Conservation (phyloP, 2,888 invertebrate species). For the Ormyrus thymus region DNA sequence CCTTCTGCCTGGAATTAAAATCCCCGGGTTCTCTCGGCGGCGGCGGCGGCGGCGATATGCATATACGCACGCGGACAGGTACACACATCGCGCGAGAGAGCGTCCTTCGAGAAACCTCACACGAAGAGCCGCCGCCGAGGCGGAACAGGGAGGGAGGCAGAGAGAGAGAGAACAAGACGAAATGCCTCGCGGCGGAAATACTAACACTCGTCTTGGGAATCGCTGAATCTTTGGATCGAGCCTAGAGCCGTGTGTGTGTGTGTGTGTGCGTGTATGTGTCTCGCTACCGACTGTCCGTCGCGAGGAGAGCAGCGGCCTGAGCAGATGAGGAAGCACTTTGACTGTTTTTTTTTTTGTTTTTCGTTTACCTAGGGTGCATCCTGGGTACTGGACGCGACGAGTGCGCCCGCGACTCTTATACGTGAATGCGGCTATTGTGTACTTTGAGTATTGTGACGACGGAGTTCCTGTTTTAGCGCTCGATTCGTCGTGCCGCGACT, state of each 20-base stretch:
- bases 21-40: constrained; percentile 10
- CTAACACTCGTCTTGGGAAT: constrained; percentile 38
- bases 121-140: constrained; percentile 19
- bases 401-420: no score
- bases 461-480: no score
- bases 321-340: constrained; percentile 11
- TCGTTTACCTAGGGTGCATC: neutral
- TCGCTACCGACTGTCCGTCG: no score
- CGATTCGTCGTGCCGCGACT: no score
- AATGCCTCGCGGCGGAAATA: constrained; percentile 54
- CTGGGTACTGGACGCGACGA: no score
- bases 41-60: neutral
- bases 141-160: neutral
- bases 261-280: constrained; percentile 9
- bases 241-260: neutral
- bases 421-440: no score
- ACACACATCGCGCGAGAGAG: neutral
- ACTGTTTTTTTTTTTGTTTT: neutral
- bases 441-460: no score
- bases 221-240: constrained; percentile 18
- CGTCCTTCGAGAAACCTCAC: constrained; percentile 53
- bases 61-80: constrained; percentile 9
- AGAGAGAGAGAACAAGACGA: constrained; percentile 24
- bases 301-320: neutral
- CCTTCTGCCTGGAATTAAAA: constrained; percentile 51